Conservation (phyloP, 2,113 vertebrate species). For the Nothobranchius furzeri region DNA sequence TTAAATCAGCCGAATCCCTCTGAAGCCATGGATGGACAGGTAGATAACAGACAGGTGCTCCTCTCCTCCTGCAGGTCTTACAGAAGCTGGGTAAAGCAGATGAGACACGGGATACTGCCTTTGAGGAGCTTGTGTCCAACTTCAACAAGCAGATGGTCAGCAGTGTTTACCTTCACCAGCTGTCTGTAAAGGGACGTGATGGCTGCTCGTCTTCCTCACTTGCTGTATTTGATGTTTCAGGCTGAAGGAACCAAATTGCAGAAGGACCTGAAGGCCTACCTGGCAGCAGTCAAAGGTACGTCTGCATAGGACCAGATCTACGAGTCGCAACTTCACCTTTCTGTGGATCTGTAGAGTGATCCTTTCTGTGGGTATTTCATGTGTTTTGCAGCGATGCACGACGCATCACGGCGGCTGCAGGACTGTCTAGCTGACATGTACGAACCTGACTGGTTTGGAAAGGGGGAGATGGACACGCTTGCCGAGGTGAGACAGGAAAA, state of each 20-base stretch:
- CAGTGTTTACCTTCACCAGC: background rate
- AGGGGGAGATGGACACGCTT: constrained; percentile 88
- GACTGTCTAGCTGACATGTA: constrained; percentile 96
- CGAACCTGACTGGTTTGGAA: constrained; percentile 95
- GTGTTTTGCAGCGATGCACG: constrained; percentile 88
- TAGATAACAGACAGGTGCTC: background rate
- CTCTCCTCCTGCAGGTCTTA: constrained; percentile 82
- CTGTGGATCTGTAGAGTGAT: background rate
- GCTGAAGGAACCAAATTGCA: constrained; percentile 89
- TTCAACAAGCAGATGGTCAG: constrained; percentile 98
- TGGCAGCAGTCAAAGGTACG: constrained; percentile 90
- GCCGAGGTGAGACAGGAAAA: constrained; percentile 82
- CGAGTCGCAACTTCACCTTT: too few relatives aligned
- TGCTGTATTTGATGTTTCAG: constrained; percentile 66
- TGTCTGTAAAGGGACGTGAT: background rate
- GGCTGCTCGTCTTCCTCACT: background rate
- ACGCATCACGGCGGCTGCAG: constrained; percentile 93
- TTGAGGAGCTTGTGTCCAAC: constrained; percentile 93
- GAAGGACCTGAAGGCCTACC: constrained; percentile 89
- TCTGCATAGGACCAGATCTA: background rate
- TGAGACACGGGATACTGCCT: constrained; percentile 92
- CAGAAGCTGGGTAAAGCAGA: constrained; percentile 98
- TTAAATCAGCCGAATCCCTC: too few relatives aligned
- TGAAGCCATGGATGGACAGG: background rate
- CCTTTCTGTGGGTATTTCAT: background rate